Base-by-base conservation (phyloP, 2,113 vertebrate species). In the Phaetusa simplex region DNA sequence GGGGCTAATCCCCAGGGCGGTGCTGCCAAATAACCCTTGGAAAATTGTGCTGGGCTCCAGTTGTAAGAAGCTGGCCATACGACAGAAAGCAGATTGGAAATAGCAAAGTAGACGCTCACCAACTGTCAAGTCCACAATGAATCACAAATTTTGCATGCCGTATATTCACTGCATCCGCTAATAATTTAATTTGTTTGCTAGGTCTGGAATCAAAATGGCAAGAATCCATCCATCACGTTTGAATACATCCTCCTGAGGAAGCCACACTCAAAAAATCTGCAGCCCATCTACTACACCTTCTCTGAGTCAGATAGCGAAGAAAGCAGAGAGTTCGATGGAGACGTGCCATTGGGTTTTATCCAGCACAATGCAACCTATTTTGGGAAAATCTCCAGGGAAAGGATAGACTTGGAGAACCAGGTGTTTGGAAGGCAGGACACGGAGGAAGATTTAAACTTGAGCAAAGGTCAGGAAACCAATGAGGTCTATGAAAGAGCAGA, bases 191-290 rank as follows among this genome's bases (percentile, higher is more conserved):
- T 66, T 49, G 62, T 71, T 83, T 81, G 38, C 74, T 42, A 99
- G 99, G 99, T 99, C 50, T 99, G 99, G 99, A 99, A 99, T 94
- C 99, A 99, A 97, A 99, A 99, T 11, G 99, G 99, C 61, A 99
- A 98, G 47, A 99, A 98, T 40, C 99, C 99, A 5, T 99, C 99
- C 87, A 99, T 99, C 97, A 99, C 99, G 0, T 99, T 99, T 9
- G 99, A 99, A 38, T 99, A 99, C 98, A 99, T 99, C 2, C 98
- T 99, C 52, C 98, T 99, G 58, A 98, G 98, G 93, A 98, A 99
- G 64, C 98, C 99, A 8, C 97, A 98, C n/a, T 94, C 98, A 7
- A 98, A 96, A 38, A 97, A 96, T 53, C 90, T 98, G 7, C 99
- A 97, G 71, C 98, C 99, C 3, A 94, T 99, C 14, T 98, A 98